phyloP scores from a whole-genome alignment of 2,797 vertebrate species.

The Morelia viridis region DNA sequence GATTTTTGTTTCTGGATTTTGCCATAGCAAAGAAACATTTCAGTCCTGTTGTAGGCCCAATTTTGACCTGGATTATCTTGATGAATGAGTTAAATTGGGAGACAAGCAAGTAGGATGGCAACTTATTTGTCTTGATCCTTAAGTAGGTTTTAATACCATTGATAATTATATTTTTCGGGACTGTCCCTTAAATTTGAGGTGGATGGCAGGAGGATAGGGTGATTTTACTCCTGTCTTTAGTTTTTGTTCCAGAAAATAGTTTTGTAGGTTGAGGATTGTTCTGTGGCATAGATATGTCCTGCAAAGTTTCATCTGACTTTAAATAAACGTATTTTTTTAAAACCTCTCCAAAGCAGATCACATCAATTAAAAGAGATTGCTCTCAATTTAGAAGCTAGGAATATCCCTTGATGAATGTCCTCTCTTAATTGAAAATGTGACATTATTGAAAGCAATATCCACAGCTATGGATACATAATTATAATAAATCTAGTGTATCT shows the following conservation, averaged over 20 bases:
- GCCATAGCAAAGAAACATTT: neutral
- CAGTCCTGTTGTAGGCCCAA: neutral
- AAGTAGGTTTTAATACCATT: neutral
- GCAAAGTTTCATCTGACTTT: neutral
- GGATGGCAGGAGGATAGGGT: neutral
- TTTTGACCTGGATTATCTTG: neutral
- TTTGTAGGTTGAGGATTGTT: neutral
- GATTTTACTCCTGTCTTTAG: neutral
- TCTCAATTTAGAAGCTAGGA: neutral
- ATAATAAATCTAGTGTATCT: neutral
- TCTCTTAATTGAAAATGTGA: neutral
- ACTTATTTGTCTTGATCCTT: neutral
- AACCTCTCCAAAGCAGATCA: neutral
- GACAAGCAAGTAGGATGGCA: neutral
- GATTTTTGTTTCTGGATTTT: neutral
- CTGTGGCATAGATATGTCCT: neutral
- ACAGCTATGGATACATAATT: neutral
- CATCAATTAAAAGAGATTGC: neutral
- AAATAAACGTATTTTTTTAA: neutral
- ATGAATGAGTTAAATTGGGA: neutral
- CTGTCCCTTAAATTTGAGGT: neutral
- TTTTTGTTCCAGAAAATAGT: neutral
- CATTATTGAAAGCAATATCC: neutral
- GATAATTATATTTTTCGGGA: neutral
- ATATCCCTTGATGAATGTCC: neutral